phyloP scores from a whole-genome alignment of 2,888 invertebrate genomes.

The Venusia cambrica region DNA sequence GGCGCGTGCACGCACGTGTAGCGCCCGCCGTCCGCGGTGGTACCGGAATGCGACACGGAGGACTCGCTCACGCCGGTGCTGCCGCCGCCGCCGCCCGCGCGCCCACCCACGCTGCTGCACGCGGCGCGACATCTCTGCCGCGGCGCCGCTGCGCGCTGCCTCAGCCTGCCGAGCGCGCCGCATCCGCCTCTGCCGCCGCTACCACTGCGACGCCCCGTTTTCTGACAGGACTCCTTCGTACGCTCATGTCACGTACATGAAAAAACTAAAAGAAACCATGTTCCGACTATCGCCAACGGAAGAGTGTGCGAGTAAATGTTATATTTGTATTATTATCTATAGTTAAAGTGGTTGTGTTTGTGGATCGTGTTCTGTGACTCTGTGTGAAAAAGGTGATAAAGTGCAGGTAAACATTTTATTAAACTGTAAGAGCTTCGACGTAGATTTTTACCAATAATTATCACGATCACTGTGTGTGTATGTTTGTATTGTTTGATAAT shows the following conservation, averaged over 20 bases:
- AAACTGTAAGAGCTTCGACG: slow-evolving; percentile 67
- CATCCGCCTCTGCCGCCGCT: slow-evolving; percentile 39
- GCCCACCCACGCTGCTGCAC: slow-evolving; percentile 58
- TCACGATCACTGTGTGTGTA: slow-evolving; percentile 30
- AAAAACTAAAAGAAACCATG: slow-evolving; percentile 66
- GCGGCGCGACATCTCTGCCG: slow-evolving; percentile 64
- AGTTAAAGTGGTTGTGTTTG: slow-evolving; percentile 44
- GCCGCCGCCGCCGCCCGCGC: slow-evolving; percentile 54
- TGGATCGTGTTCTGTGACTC: slow-evolving; percentile 45
- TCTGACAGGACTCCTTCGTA: slow-evolving; percentile 56
- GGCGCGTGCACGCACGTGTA: slow-evolving; percentile 81
- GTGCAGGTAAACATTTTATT: slow-evolving; percentile 59
- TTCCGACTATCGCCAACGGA: slow-evolving; percentile 61
- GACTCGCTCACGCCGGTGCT: slow-evolving; percentile 67
- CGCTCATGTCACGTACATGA: slow-evolving; percentile 63
- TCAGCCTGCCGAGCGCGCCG: slow-evolving; percentile 56
- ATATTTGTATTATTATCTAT: slow-evolving; percentile 31
- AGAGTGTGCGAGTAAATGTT: slow-evolving; percentile 50
- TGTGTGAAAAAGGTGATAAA: slow-evolving; percentile 56
- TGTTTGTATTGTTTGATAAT: slow-evolving; percentile 35
- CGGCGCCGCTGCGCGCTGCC: slow-evolving; percentile 58
- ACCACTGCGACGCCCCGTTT: slow-evolving; percentile 45
- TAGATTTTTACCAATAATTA: slow-evolving; percentile 55
- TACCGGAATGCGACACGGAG: slow-evolving; percentile 58
- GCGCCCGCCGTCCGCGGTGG: slow-evolving; percentile 73